Conservation (phyloP, 1,140 invertebrate genomes). For the Orchestia grillus region DNA sequence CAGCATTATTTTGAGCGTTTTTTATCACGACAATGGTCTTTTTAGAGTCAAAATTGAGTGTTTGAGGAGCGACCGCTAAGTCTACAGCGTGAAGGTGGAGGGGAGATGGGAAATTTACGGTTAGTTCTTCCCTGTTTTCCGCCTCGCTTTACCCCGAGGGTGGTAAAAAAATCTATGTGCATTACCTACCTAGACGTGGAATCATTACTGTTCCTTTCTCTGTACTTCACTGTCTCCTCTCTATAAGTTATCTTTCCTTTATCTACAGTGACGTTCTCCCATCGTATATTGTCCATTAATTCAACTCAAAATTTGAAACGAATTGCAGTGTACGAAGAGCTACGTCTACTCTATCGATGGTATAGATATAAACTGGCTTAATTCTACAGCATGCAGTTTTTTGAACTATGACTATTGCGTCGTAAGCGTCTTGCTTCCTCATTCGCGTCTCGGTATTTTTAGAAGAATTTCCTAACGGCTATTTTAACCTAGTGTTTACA, state of each 20-base stretch:
- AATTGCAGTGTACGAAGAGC: not conserved
- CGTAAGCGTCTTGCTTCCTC: not conserved
- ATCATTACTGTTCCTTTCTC: not conserved
- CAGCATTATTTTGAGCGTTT: no score
- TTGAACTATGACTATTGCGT: not conserved
- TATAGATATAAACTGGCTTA: no score
- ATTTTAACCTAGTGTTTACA: not conserved
- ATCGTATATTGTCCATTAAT: not conserved
- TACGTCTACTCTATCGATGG: no score
- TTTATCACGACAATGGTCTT: no score
- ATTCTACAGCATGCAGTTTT: not conserved
- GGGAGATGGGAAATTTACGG: not conserved
- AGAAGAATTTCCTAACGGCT: not conserved
- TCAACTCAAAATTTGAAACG: not conserved
- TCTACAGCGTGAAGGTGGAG: not conserved
- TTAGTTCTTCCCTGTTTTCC: not conserved
- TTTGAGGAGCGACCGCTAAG: no score
- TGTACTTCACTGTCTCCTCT: no score
- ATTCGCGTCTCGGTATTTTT: not conserved
- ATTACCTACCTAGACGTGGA: not conserved
- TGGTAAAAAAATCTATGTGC: no score
- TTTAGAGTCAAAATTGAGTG: no score
- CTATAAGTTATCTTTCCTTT: not conserved
- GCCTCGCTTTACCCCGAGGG: not conserved
- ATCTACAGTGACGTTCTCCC: not conserved